Evolutionary conservation across 92 coral and sea anemone genomes (phyloP).

Genomic region (Bergia puertoricense): DNA sequence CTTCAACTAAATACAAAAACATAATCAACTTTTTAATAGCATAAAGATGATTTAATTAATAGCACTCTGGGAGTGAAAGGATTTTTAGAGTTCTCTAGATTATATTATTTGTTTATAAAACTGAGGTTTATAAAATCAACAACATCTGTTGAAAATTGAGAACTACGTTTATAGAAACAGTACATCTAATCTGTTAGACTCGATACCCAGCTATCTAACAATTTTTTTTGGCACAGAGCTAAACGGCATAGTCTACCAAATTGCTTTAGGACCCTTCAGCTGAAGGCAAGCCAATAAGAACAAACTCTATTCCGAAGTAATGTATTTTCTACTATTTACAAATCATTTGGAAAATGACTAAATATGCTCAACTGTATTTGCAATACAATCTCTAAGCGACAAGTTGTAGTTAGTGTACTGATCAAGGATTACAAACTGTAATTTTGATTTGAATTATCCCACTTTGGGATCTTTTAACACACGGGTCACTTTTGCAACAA

Average conservation of each 20-base stretch:
- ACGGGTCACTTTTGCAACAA: too few relatives aligned
- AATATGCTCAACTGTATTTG: background rate
- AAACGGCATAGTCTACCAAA: background rate
- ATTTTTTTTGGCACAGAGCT: background rate
- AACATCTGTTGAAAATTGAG: background rate
- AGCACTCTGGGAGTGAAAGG: background rate
- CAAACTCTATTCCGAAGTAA: background rate
- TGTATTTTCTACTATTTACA: background rate
- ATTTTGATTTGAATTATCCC: background rate
- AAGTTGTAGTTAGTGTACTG: background rate
- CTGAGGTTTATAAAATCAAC: background rate
- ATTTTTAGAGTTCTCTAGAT: background rate
- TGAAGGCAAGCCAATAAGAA: background rate
- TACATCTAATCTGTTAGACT: background rate
- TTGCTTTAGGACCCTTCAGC: background rate
- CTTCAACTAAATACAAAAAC: too few relatives aligned
- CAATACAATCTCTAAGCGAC: background rate
- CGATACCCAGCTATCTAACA: background rate
- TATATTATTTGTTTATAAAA: background rate
- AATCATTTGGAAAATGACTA: too few relatives aligned
- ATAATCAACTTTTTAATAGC: too few relatives aligned
- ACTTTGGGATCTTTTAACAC: background rate
- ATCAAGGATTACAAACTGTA: background rate
- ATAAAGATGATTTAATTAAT: too few relatives aligned
- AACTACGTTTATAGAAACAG: background rate